phyloP scores from a whole-genome alignment of 30 jellyfish, hydroid and myxozoan species.

The Cassiopea andromeda region DNA sequence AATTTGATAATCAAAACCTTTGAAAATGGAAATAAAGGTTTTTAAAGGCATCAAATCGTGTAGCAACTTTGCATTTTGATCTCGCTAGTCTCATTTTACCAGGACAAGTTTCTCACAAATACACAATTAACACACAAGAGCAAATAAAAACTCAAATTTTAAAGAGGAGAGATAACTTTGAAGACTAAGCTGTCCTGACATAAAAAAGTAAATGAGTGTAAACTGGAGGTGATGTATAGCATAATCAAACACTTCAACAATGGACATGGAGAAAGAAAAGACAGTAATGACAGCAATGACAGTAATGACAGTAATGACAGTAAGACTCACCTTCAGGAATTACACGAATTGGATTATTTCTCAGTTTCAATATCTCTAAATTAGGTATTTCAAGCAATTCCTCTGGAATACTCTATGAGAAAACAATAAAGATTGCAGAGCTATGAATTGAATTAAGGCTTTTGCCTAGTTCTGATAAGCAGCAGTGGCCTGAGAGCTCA shows the following conservation, averaged over 20 bases:
- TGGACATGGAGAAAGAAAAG: neutral
- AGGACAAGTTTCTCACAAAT: too few species aligned
- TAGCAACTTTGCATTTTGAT: too few species aligned
- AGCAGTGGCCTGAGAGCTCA: neutral
- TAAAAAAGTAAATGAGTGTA: too few species aligned
- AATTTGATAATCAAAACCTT: neutral
- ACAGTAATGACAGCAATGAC: neutral
- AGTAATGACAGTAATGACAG: neutral
- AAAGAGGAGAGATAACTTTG: too few species aligned
- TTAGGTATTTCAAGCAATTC: conserved; percentile 49
- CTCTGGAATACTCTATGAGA: conserved; percentile 48
- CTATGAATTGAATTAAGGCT: neutral
- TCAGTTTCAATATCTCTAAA: conserved; percentile 55
- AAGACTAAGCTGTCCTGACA: too few species aligned
- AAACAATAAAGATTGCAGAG: neutral
- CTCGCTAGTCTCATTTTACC: too few species aligned
- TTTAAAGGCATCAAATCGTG: too few species aligned
- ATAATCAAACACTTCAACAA: too few species aligned
- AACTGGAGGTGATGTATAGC: too few species aligned
- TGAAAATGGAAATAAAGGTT: neutral
- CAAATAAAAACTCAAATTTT: too few species aligned
- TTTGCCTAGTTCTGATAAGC: neutral
- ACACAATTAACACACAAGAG: too few species aligned
- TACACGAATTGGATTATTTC: conserved; percentile 70
- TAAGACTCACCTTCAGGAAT: conserved; percentile 45